Evolutionary conservation across 2,888 invertebrate genomes (phyloP), one percentile per base, ranked within the genome.

Genomic region (Drosophila fungiperda): DNA sequence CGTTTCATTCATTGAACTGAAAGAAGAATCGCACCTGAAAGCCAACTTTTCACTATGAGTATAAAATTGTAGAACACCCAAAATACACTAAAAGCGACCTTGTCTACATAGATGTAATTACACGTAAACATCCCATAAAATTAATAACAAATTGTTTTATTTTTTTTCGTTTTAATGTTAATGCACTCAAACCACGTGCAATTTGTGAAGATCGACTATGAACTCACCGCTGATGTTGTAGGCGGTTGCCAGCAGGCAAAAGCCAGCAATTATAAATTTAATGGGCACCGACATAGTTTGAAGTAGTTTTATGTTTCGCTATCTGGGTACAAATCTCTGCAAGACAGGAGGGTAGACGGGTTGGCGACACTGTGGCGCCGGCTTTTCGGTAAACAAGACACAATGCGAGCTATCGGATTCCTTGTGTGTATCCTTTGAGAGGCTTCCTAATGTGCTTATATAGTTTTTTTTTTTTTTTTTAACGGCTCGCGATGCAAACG

Each of bases 401-500:
- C 58, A 58, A 45, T 52, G 33, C 35, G 23, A 33, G 8, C 53
- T 74, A 63, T 49, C 45, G 29, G 66, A 65, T 69, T 68, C 70
- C 65, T 59, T 72, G 42, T 62, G 60, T 59, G 35, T 78, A 59
- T 72, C 71, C 80, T 85, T 73, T 54, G 53, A 62, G 33, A 0
- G 76, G 63, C 50, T 75, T 68, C 68, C 17, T 49, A n/a, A 33
- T 36, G 40, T 23, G 60, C 23, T 45, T 45, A 40, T 50, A 33
- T 45, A 9, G n/a, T 53, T 17, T 54, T 61, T 73, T 64, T 29
- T 29, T 26, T 29, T 29, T 26, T 29, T 29, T 29, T 29, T 29
- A 60, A 74, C 61, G 76, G 80, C 76, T 90, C 90, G 86, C 90
- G 83, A 81, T 87, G 87, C 86, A 86, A 74, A 88, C 87, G 74